Base-by-base conservation (phyloP, 2,113 vertebrate genomes). In the Peromyscus maniculatus region DNA sequence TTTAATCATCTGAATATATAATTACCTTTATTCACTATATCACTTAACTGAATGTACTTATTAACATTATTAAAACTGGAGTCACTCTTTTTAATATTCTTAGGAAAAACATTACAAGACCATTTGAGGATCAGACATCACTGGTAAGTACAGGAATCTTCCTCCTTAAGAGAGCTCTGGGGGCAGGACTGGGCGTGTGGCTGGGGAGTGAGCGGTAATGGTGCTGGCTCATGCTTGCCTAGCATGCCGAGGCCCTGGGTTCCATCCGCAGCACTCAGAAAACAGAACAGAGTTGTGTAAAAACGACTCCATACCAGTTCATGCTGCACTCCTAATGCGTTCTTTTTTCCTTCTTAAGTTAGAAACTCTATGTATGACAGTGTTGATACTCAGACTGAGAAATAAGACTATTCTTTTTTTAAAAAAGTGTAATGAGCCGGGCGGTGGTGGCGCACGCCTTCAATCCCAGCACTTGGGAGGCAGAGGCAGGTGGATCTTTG, bases 111-210 rank as follows among this genome's bases (percentile, higher is more conserved):
- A 99, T 99, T 88, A 99, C 99, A 12, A 99, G 99, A 36, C 99
- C 99, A 5, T 99, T 99, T 99, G 99, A 99, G 92, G 99, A 99
- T 98, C 99, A 99, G 0, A 99, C 99, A 0, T 99, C 99, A 10
- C 79, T 99, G 98, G 99, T 99, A 91, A 99, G 99, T 98, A 52
- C n/a, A 89, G 97, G 55, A 96, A 39, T 43, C 12, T 92, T 39
- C 9, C n/a, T 92, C 36, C 69, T 86, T 86, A 71, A 95, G 57
- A 94, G 33, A 57, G 11, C 15, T 7, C 96, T 33, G 9, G 19
- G 33, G 36, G 28, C 57, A 21, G 39, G 39, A n/a, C 10, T 46
- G 28, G n/a, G 4, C 12, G 17, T 36, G 17, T 62, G 22, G 57
- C n/a, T 43, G 36, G 80, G 80, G 36, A 21, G 71, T 16, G 46